phyloP scores from a whole-genome alignment of 2,797 vertebrate species.

The Pantherophis vulpinus region DNA sequence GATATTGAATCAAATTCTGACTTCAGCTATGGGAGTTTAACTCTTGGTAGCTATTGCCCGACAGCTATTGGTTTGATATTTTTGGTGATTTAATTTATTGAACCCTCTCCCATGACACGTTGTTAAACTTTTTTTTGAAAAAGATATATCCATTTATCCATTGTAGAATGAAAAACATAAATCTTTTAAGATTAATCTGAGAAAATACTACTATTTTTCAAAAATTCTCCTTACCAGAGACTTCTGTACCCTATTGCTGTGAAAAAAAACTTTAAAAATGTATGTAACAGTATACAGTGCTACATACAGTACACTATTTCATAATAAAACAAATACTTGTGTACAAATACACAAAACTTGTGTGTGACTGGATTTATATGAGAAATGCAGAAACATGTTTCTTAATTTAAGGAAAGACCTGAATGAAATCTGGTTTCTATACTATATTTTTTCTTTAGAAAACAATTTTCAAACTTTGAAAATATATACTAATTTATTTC shows the following conservation, averaged over 20 bases:
- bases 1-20: not conserved
- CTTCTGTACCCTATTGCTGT: not conserved
- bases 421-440: not conserved
- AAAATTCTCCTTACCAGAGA: not conserved
- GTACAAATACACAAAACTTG: not conserved
- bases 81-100: not conserved
- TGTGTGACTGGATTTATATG: conserved; percentile 1
- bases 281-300: not conserved
- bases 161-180: not conserved
- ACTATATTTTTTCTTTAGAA: not conserved
- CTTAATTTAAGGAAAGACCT: not conserved
- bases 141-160: not conserved
- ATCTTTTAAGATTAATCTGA: not conserved
- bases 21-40: not conserved
- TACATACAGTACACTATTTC: not conserved
- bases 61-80: not conserved
- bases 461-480: not conserved
- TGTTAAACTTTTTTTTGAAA: not conserved
- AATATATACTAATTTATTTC: not conserved
- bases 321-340: not conserved
- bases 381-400: not conserved
- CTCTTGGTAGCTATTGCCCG: not conserved
- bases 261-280: not conserved
- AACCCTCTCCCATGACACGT: not conserved
- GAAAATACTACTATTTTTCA: not conserved